Evolutionary conservation across 2,113 vertebrate genomes (phyloP), one percentile per base, ranked within the genome.

Genomic region (Barbus barbus): DNA sequence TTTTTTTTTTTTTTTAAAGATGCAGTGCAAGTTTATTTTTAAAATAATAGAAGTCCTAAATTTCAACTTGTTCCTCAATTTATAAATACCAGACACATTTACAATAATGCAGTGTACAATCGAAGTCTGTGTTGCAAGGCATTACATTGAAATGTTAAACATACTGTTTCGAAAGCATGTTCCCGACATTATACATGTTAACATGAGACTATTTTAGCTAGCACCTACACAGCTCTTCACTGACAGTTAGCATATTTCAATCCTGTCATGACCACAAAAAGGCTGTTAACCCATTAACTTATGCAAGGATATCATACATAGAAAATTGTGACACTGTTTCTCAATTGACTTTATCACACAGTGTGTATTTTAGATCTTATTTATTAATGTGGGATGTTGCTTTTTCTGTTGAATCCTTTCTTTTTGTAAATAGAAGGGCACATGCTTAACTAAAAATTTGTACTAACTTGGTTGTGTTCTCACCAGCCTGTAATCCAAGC

Each of bases 401-500:
- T 44, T 44, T 44, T 44, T 44, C 41, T 3, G 41, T 44, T 44
- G 41, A 44, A 44, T 44, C 2, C 41, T 44, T 44, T 44, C 38
- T 38, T 44, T 44, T 44, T 44, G 41, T 44, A 12, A 44, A 44
- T 44, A 12, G 0, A 12, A 44, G 41, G 46, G 44, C 5, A 22
- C 28, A 7, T 24, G 0, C 3, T n/a, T 76, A 22, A 13, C 16
- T 56, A 18, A 24, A 46, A 5, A 14, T 22, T 65, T 16, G 31
- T 51, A 46, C 22, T 71, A 9, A 18, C 56, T 56, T 31, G n/a
- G 3, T 48, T 26, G 48, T 24, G 31, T 63, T 53, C 9, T 65
- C 67, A 77, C 2, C 91, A 98, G 97, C 97, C 0, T 98, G 96
- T 85, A 97, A 97, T 89, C 96, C 96, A 14, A 94, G 76, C 26